Percentiles rank a stretch among this genome's conserved stretches.
Conservation (phyloP, 2,888 invertebrate species). For the Sialis fuliginosa region DNA sequence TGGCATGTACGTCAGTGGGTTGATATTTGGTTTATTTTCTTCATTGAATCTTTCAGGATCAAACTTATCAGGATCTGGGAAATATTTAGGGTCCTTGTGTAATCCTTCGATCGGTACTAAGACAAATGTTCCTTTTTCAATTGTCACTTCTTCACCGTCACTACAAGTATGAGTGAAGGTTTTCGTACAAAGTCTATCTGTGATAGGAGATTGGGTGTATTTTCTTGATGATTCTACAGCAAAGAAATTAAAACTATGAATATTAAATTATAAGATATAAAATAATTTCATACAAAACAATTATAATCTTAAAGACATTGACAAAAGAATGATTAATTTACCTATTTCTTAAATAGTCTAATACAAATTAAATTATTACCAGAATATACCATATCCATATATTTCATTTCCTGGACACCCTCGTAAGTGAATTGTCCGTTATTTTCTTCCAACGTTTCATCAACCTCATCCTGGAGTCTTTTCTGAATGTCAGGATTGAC, state of each 20-base stretch:
- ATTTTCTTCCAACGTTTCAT: constrained; percentile 23
- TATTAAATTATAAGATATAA: no score
- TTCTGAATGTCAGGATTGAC: constrained; percentile 22
- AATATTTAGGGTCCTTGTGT: constrained; percentile 35
- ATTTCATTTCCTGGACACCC: constrained; percentile 29
- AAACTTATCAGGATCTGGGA: constrained; percentile 33
- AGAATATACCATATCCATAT: constrained; percentile 37
- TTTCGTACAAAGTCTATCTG: constrained; percentile 31
- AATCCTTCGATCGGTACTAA: constrained; percentile 30
- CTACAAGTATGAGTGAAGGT: constrained; percentile 28
- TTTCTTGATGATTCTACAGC: constrained; percentile 24
- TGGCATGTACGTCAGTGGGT: constrained; percentile 31
- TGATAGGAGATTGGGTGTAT: constrained; percentile 27
- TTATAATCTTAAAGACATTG: no score
- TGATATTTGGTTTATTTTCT: constrained; percentile 30
- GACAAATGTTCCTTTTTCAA: constrained; percentile 29
- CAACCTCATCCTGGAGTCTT: constrained; percentile 31
- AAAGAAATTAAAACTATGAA: background rate
- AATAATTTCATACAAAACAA: no score
- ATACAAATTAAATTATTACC: constrained; percentile 16
- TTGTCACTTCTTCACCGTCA: constrained; percentile 12
- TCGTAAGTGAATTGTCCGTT: constrained; percentile 28
- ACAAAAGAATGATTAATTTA: no score
- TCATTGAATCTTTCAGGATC: constrained; percentile 35
- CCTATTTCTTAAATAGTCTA: no score